phyloP scores from a whole-genome alignment of 2,113 vertebrate species.

The Saiga tatarica region DNA sequence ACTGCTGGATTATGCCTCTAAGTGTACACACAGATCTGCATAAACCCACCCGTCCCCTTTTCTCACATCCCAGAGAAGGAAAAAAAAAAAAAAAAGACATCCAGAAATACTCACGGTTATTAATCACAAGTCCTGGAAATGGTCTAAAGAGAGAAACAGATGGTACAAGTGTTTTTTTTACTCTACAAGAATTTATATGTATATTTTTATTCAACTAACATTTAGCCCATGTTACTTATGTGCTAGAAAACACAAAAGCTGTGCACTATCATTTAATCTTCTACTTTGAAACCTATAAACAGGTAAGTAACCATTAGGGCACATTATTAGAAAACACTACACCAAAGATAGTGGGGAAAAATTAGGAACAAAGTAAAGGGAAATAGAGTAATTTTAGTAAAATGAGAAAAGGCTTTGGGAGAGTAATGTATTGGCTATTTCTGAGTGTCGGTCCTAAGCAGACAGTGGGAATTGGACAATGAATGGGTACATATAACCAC shows the following conservation, averaged over 20 bases:
- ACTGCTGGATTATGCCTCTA: neutral
- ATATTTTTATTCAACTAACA: neutral
- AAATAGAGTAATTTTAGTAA: neutral
- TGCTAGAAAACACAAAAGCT: neutral
- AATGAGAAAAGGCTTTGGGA: neutral
- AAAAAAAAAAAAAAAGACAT: neutral
- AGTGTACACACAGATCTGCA: rapidly evolving
- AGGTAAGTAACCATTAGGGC: neutral
- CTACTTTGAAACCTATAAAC: neutral
- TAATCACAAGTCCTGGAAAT: conserved; percentile 80
- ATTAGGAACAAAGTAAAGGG: neutral
- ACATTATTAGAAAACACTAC: neutral
- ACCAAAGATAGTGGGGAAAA: neutral
- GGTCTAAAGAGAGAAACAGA: conserved; percentile 70
- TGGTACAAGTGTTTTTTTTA: neutral
- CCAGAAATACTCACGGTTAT: conserved; percentile 78
- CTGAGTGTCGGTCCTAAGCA: neutral
- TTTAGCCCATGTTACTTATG: neutral
- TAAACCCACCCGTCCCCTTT: neutral
- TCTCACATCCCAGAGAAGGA: neutral
- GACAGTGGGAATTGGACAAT: neutral
- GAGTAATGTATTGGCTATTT: neutral
- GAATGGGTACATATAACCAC: neutral
- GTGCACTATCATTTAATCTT: neutral
- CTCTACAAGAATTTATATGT: neutral